Conservation (phyloP, 2,113 vertebrate genomes). For the Progne subis region DNA sequence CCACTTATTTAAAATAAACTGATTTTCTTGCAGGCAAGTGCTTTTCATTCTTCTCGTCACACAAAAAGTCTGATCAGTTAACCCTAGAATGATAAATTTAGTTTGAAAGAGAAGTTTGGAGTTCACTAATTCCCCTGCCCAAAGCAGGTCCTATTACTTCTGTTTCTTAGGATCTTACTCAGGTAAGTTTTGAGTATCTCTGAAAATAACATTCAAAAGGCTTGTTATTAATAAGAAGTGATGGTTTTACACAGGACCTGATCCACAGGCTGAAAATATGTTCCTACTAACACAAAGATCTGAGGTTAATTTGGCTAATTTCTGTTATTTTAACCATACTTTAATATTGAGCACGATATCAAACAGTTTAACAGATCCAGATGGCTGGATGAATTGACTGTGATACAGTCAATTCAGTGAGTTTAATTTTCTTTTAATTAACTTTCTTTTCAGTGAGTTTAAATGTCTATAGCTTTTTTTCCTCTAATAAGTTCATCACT, state of each 20-base stretch:
- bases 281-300: neutral
- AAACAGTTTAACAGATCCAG: neutral
- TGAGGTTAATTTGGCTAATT: neutral
- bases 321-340: neutral
- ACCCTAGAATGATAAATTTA: neutral
- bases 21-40: neutral
- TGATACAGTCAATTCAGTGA: neutral
- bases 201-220: neutral
- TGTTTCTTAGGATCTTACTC: neutral
- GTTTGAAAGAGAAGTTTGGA: neutral
- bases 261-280: neutral
- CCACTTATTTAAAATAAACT: neutral
- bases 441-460: neutral
- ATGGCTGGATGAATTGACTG: neutral
- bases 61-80: neutral
- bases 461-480: neutral
- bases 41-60: neutral
- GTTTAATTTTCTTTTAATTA: no score
- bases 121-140: neutral
- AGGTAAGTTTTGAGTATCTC: neutral
- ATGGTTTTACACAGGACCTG: neutral
- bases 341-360: neutral
- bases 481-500: neutral
- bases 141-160: neutral
- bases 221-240: neutral